Evolutionary conservation across 2,888 invertebrate species (phyloP), one percentile per base, ranked within the genome.

Genomic region (Alsophila aescularia): DNA sequence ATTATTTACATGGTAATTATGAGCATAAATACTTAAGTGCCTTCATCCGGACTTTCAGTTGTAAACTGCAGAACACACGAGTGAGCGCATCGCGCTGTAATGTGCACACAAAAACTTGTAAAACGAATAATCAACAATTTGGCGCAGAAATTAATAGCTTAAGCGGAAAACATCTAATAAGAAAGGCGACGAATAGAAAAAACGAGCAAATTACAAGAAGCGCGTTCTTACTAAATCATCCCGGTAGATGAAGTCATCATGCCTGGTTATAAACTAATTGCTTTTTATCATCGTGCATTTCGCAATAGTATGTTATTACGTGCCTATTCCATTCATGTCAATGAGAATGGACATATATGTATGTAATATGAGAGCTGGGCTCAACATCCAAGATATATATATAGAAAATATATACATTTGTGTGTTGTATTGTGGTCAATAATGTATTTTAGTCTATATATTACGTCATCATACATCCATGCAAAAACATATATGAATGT

Each of bases 1-100:
- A 57, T 58, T 66, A 62, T 64, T 56, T 63, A 56, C 60, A 60
- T 61, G 56, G 54, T 42, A 54, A 50, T 55, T 31, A 29, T 43
- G 13, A n/a, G 10, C 35, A 45, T 56, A 42, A 45, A 48, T 35
- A 49, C 32, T 14, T 51, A 37, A 54, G 55, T 56, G 50, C 35
- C 10, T 51, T 10, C 45, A 47, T 55, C 36, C 41, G 36, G 36
- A 24, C 36, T 37, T 39, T 24, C 27, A 29, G 31, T 32, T 31
- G 21, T 35, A 21, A 9, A 6, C 7, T 5, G 27, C 9, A 27
- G 9, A 27, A 27, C 9, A 2, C 7, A 27, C 8, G 4, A 2
- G 27, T 27, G 7, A 6, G 3, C 21, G 16, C 15, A 32, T 21
- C 9, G 21, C 29, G 16, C 13, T 31, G 18, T 18, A 41, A n/a